Base-by-base conservation (phyloP, 2,113 vertebrate species). In the Seriola quinqueradiata region DNA sequence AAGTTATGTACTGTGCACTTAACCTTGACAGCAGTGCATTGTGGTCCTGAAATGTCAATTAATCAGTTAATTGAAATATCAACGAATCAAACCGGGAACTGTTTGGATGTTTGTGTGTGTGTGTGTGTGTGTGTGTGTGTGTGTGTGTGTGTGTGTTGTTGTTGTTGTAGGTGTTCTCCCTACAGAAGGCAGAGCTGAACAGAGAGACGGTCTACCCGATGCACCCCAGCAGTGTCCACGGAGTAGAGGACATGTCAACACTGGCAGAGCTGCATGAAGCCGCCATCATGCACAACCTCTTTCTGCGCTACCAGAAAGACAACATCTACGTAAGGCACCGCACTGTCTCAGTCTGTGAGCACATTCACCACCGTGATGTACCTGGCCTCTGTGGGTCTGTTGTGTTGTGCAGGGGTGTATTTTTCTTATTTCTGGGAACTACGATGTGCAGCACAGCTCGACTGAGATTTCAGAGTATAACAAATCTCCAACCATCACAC, bases 281-380 rank as follows among this genome's bases (percentile, higher is more conserved):
- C 11, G 95, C 97, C 94, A 98, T 98, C 91, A 95, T 98, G 95
- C 95, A 96, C 85, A 98, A 98, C 92, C 95, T 98, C 57, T 94
- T 94, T 77, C 95, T 96, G 79, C 97, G 97, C 80, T 97, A 97
- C 91, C 92, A 95, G 11, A 94, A 93, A 87, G 95, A 97, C 85
- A 90, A 92, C 90, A 98, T 98, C 91, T 98, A 98, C 48, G 97
- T 98, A 91, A 94, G 93, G 16, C 5, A 2, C n/a, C 2, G 1
- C 3, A 2, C 6, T 2, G 48, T 68, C 59, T 59, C 36, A 13
- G n/a, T 65, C 74, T 60, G 52, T 74, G 19, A 73, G 44, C 46
- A 38, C 7, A 5, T 54, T 1, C 28, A n/a, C 16, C 70, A 46
- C 44, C 14, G 34, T 65, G 69, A 73, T 40, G 59, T 21, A 34